Evolutionary conservation across 2,797 vertebrate species (phyloP), one percentile per base, ranked within the genome.

Genomic region (Emys orbicularis): DNA sequence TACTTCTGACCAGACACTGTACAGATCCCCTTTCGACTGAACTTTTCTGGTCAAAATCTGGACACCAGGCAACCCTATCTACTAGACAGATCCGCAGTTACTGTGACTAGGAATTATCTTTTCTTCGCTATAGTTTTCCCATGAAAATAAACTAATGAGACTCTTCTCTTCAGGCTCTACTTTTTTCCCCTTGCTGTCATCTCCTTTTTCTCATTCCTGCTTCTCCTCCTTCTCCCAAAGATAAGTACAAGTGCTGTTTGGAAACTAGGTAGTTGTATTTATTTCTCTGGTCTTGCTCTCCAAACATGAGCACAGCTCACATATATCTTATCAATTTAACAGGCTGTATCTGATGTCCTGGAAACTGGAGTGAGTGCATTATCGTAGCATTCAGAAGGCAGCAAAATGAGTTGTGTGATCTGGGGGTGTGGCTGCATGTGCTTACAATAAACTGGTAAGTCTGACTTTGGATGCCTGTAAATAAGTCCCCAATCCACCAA

Each of bases 261-360:
- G 88, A 57, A 68, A 37, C 5, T 16, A 25, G 57, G 49, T 13
- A 41, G 68, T n/a, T 49, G 79, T 65, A 5, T 93, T 95, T 91
- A 85, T 79, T 94, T 61, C 54, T 34, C 90, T 1, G 0, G 1
- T 91, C 88, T 96, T 92, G 49, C 23, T 89, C 59, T 88, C 76
- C 50, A 84, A 92, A 57, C 81, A 79, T n/a, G 81, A 95, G 68
- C 81, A 47, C 68, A 89, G 77, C 65, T 2, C 1, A 82, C 81
- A 65, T 90, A 87, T 61, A 92, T 82, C 94, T 97, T 97, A 97
- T 97, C 96, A 44, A n/a, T 88, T 54, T 94, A 89, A 94, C 89
- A 82, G 77, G 61, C 88, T 89, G 84, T 90, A 89, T n/a, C 89
- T 93, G 94, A 88, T 89, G 93, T 94, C 91, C 74, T 95, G 92